Conservation (phyloP, 2,888 invertebrate genomes). For the Pycnomerus fuliginosus region DNA sequence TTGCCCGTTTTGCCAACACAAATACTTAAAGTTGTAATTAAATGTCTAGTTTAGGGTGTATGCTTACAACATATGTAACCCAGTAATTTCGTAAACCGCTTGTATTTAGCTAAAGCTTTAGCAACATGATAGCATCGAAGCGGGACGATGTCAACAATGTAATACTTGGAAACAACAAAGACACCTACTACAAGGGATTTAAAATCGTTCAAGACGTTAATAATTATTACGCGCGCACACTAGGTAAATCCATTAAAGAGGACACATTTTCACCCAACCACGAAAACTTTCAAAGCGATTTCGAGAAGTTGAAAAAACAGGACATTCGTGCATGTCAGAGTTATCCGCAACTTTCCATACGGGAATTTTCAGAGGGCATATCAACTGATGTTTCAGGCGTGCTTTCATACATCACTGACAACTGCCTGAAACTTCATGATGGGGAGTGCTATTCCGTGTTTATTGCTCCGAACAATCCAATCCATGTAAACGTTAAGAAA, state of each 20-base stretch:
- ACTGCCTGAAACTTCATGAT: slow-evolving; percentile 15
- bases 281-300: slow-evolving; percentile 2
- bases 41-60: slow-evolving; percentile 14
- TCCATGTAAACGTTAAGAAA: no score
- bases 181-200: slow-evolving; percentile 18
- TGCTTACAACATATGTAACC: slow-evolving; percentile 21
- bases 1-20: no score
- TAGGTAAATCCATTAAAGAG: no score
- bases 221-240: no score
- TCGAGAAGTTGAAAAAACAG: slow-evolving; percentile 2
- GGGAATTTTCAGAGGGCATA: slow-evolving; percentile 11
- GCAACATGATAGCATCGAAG: slow-evolving; percentile 16
- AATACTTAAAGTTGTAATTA: slow-evolving; percentile 16
- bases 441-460: slow-evolving; percentile 17
- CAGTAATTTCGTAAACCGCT: slow-evolving; percentile 22
- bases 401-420: slow-evolving; percentile 22
- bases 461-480: slow-evolving; percentile 4
- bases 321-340: slow-evolving; percentile 1
- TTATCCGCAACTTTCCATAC: slow-evolving; percentile 6
- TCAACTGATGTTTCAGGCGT: slow-evolving; percentile 17
- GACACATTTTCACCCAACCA: not conserved
- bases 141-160: slow-evolving; percentile 24
- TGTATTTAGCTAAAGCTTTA: slow-evolving; percentile 21
- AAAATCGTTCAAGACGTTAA: slow-evolving; percentile 15
- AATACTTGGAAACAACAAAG: slow-evolving; percentile 23